phyloP scores from a whole-genome alignment of 2,888 invertebrate genomes.

The Dioctria linearis region DNA sequence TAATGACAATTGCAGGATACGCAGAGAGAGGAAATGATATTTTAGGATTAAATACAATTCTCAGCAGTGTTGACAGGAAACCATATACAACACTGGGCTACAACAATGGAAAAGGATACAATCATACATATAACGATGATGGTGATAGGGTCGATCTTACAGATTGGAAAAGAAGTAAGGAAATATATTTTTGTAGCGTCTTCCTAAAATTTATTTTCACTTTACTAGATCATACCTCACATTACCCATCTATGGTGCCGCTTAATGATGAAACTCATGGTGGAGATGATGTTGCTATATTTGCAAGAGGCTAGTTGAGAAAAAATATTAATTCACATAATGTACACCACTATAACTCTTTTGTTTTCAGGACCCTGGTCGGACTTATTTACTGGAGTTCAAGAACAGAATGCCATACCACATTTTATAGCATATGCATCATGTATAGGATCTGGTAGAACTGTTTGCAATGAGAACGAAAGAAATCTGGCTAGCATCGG shows the following conservation, averaged over 20 bases:
- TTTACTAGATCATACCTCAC: too few relatives aligned
- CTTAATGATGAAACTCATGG: constrained; percentile 80
- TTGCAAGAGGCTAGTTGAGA: constrained; percentile 71
- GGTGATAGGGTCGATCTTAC: constrained; percentile 62
- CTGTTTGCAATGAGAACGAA: constrained; percentile 60
- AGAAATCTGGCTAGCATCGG: too few relatives aligned
- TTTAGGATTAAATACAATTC: constrained; percentile 68
- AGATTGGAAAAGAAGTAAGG: constrained; percentile 52
- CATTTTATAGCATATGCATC: constrained; percentile 82
- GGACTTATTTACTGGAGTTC: constrained; percentile 84
- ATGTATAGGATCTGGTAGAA: constrained; percentile 78
- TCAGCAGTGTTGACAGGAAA: constrained; percentile 71
- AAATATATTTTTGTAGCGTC: not conserved
- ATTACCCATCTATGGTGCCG: constrained; percentile 76
- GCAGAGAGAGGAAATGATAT: constrained; percentile 75
- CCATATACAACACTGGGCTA: constrained; percentile 81
- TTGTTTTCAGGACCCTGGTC: constrained; percentile 77
- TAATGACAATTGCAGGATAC: constrained; percentile 84
- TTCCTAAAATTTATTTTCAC: not conserved
- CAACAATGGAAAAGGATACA: constrained; percentile 82
- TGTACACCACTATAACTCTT: not conserved
- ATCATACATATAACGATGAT: constrained; percentile 57
- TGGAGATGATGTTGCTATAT: constrained; percentile 85
- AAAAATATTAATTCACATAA: not conserved
- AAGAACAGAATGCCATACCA: constrained; percentile 85